Evolutionary conservation across 2,888 invertebrate species (phyloP).

Genomic region (Ptychoptera albimana): DNA sequence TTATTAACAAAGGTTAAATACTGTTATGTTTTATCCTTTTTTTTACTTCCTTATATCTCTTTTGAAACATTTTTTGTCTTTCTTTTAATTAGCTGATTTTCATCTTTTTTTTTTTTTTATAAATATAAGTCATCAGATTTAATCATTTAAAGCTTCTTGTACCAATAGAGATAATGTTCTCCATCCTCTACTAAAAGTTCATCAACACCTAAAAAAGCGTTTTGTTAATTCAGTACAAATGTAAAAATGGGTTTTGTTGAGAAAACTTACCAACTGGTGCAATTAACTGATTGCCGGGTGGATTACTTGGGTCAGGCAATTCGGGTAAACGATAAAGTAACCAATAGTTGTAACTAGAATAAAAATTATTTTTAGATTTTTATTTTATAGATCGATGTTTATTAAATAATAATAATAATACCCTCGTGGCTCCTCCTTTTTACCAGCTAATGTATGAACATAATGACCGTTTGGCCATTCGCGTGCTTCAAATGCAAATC

Average conservation of each 20-base stretch:
- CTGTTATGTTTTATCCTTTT: too few relatives aligned
- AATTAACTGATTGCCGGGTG: slow-evolving; percentile 74
- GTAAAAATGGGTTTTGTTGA: too few relatives aligned
- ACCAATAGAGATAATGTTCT: slow-evolving; percentile 83
- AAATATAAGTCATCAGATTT: too few relatives aligned
- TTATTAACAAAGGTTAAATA: too few relatives aligned
- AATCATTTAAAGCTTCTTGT: slow-evolving; percentile 63
- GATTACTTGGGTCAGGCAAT: slow-evolving; percentile 60
- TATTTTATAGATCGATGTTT: not conserved
- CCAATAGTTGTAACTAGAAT: slow-evolving; percentile 69
- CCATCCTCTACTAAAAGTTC: slow-evolving; percentile 75
- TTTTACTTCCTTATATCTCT: too few relatives aligned
- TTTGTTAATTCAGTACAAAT: not conserved
- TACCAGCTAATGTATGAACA: slow-evolving; percentile 59
- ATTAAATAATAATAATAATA: slow-evolving; percentile 10
- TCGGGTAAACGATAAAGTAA: slow-evolving; percentile 67
- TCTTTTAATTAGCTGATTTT: too few relatives aligned
- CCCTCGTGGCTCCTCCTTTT: slow-evolving; percentile 31
- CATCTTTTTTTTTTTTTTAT: too few relatives aligned
- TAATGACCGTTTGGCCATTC: slow-evolving; percentile 90
- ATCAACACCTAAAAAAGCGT: slow-evolving; percentile 50
- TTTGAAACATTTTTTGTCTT: too few relatives aligned
- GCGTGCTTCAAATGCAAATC: slow-evolving; percentile 59
- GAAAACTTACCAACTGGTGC: slow-evolving; percentile 68
- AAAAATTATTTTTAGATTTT: not conserved